Conservation (phyloP, 2,888 invertebrate species). For the Erebia palarica region DNA sequence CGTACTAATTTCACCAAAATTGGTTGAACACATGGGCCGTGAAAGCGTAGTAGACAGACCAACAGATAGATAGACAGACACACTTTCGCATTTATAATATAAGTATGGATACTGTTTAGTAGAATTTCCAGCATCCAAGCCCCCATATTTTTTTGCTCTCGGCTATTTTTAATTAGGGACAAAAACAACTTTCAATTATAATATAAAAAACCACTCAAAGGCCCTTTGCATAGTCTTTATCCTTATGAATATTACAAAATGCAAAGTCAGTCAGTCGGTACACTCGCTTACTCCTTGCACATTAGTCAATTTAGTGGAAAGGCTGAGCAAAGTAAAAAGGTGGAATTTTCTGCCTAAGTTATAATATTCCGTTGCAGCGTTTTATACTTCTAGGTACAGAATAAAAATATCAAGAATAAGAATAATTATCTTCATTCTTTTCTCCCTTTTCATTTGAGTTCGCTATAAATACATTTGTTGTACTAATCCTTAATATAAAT, state of each 20-base stretch:
- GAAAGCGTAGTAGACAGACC: no score
- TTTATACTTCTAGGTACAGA: constrained; percentile 10
- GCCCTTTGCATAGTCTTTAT: constrained; percentile 34
- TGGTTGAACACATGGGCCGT: no score
- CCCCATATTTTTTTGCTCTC: constrained; percentile 20
- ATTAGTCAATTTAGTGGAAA: constrained; percentile 35
- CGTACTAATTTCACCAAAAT: no score
- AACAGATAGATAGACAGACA: no score
- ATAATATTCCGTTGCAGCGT: constrained; percentile 4
- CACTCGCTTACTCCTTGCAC: constrained; percentile 37
- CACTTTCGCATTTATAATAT: no score
- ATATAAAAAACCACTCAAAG: constrained; percentile 16
- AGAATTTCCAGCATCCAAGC: constrained; percentile 18
- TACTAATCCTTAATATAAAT: no score
- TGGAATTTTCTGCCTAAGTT: constrained; percentile 14
- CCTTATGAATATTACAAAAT: constrained; percentile 42
- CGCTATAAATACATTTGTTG: no score
- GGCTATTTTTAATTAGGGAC: constrained; percentile 28
- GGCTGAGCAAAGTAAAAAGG: constrained; percentile 22
- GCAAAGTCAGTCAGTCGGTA: constrained; percentile 38
- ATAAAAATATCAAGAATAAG: constrained; percentile 8
- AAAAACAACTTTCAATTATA: constrained; percentile 26
- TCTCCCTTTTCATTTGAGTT: background rate
- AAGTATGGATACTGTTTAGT: constrained; percentile 6
- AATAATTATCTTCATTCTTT: constrained; percentile 5